These are phyloP conservation scores for Drosophila nasuta DNA, from an alignment of 1,140 invertebrate species.

Conservation along the genomic window DNA sequence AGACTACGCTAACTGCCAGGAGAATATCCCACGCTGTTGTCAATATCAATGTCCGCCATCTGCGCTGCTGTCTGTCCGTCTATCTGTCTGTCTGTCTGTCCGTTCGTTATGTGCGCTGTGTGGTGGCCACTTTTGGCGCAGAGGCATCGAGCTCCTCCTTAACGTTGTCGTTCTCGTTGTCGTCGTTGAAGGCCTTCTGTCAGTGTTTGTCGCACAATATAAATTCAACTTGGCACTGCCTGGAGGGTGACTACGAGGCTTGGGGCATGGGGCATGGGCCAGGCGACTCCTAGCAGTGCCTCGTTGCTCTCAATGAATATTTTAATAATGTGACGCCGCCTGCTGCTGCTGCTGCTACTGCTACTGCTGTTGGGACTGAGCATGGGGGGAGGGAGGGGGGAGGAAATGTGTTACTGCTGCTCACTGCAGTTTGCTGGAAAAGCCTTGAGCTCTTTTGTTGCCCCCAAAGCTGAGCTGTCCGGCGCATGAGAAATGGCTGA, in stretches of 20 bases:
- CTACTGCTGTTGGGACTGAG: slow-evolving; percentile 23
- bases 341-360: slow-evolving; percentile 28
- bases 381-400: slow-evolving; percentile 1
- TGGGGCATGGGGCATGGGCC: not conserved
- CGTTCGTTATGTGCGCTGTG: not conserved
- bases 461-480: slow-evolving; percentile 4
- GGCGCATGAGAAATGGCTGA: slow-evolving; percentile 41
- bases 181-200: slow-evolving; percentile 55
- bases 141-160: slow-evolving; percentile 38
- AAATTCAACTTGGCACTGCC: slow-evolving; percentile 68
- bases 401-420: slow-evolving; percentile 60
- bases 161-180: not conserved
- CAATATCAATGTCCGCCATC: slow-evolving; percentile 51
- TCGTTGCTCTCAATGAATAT: slow-evolving; percentile 63
- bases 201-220: slow-evolving; percentile 75
- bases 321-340: slow-evolving; percentile 64
- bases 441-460: slow-evolving; percentile 67
- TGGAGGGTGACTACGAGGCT: not conserved
- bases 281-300: not conserved
- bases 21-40: slow-evolving; percentile 41
- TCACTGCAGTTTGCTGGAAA: slow-evolving; percentile 65
- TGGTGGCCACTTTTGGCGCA: slow-evolving; percentile 66
- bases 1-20: slow-evolving; percentile 37
- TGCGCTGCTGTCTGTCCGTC: slow-evolving; percentile 16
- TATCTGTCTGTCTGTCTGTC: slow-evolving; percentile 4